phyloP scores from a whole-genome alignment of 2,113 vertebrate genomes.

The Craseonycteris thonglongyai region DNA sequence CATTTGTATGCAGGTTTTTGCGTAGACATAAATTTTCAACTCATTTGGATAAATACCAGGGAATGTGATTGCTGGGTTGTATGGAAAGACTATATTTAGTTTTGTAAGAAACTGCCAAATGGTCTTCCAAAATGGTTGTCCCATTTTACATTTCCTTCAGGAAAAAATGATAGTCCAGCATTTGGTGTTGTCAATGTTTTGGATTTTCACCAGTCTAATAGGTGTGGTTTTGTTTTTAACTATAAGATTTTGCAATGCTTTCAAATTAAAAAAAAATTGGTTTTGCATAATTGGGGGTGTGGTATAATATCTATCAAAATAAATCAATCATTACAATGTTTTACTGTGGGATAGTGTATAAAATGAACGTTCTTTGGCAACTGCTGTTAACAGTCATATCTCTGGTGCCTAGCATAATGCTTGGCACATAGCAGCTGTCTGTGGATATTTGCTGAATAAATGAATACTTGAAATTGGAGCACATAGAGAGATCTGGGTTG shows the following conservation, averaged over 20 bases:
- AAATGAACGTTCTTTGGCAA: background rate
- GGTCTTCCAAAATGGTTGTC: background rate
- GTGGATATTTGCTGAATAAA: constrained; percentile 41
- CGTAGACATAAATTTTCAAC: background rate
- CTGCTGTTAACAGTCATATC: background rate
- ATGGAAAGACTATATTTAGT: background rate
- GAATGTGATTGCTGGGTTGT: background rate
- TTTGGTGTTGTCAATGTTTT: background rate
- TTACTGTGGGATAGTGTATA: background rate
- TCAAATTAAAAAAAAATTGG: background rate
- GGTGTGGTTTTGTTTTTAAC: background rate
- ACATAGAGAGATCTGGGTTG: background rate
- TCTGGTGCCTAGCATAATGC: constrained; percentile 30
- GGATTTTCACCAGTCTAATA: background rate
- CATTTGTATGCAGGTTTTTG: background rate
- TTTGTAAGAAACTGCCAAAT: background rate
- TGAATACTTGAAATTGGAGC: background rate
- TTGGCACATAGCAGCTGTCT: background rate
- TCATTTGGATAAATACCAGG: background rate
- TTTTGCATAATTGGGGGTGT: background rate
- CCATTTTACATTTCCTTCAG: background rate
- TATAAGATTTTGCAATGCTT: background rate
- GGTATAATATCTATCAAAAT: background rate
- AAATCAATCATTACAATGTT: background rate
- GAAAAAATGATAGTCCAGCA: background rate